Conservation (phyloP, 2,113 vertebrate species). For the Phylloscopus trochilus region DNA sequence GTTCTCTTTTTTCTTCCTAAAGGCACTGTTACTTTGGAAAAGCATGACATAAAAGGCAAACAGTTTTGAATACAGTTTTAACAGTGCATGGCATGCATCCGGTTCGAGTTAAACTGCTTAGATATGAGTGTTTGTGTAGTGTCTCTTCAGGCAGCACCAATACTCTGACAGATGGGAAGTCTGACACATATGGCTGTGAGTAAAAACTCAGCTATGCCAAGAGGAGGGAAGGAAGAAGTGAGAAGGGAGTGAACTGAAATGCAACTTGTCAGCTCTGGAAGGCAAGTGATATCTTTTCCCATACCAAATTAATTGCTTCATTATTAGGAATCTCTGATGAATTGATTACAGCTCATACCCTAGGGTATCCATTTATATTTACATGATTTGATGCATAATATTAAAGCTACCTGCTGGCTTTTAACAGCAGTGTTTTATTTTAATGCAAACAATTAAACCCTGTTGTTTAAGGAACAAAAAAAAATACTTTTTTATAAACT, state of each 20-base stretch:
- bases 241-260: not conserved
- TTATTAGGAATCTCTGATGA: slow-evolving; percentile 21
- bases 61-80: not conserved
- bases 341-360: slow-evolving; percentile 3
- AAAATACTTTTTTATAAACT: not conserved
- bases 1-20: not conserved
- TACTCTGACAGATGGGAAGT: not conserved
- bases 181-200: not conserved
- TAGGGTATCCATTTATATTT: not conserved
- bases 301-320: slow-evolving; percentile 17
- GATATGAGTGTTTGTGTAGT: not conserved
- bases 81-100: not conserved
- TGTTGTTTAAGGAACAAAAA: not conserved
- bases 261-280: not conserved
- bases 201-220: not conserved
- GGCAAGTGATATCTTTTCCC: not conserved
- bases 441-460: not conserved
- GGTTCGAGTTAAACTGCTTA: not conserved
- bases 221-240: not conserved
- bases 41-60: not conserved
- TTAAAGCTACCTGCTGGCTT: not conserved
- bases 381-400: not conserved
- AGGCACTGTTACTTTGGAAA: not conserved
- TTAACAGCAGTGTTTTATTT: not conserved
- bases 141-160: not conserved